phyloP scores from a whole-genome alignment of 2,888 invertebrate species.

The Metopia argyrocephala region DNA sequence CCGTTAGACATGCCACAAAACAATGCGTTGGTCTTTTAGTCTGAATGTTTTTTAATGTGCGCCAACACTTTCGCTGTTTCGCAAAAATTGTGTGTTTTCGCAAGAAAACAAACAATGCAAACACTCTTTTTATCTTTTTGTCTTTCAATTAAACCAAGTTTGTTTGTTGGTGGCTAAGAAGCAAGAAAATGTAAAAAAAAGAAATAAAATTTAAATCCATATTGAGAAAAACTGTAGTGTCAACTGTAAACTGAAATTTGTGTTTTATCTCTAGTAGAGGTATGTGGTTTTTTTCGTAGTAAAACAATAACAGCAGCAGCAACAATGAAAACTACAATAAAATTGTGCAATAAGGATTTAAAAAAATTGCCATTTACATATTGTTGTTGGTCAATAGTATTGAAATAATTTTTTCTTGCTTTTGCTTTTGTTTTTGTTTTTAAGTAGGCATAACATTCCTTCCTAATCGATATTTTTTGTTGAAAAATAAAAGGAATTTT shows the following conservation, averaged over 20 bases:
- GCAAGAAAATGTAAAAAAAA: not conserved
- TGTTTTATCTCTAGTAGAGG: slow-evolving; percentile 37
- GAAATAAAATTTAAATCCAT: slow-evolving; percentile 21
- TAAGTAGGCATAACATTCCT: not conserved
- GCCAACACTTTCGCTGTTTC: slow-evolving; percentile 52
- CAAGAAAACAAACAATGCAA: slow-evolving; percentile 56
- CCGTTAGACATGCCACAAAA: not conserved
- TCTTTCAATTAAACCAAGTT: slow-evolving; percentile 37
- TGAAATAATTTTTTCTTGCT: slow-evolving; percentile 44
- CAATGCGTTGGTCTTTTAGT: not conserved
- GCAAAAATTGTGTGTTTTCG: slow-evolving; percentile 9
- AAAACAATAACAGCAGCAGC: slow-evolving; percentile 19
- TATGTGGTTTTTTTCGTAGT: slow-evolving; percentile 15
- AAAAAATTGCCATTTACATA: slow-evolving; percentile 72
- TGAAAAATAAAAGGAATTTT: not conserved
- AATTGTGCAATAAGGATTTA: slow-evolving; percentile 76
- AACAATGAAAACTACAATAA: slow-evolving; percentile 20
- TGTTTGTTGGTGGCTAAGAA: slow-evolving; percentile 7
- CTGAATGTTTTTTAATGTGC: slow-evolving; percentile 20
- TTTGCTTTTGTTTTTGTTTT: not conserved
- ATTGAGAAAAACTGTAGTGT: slow-evolving; percentile 45
- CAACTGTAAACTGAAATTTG: slow-evolving; percentile 59
- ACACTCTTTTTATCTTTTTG: too few relatives aligned
- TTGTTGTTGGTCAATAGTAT: slow-evolving; percentile 64
- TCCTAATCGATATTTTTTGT: not conserved